Evolutionary conservation across 1,140 invertebrate species (phyloP), one percentile per base, ranked within the genome.

Genomic region (Magallana ariakensis): DNA sequence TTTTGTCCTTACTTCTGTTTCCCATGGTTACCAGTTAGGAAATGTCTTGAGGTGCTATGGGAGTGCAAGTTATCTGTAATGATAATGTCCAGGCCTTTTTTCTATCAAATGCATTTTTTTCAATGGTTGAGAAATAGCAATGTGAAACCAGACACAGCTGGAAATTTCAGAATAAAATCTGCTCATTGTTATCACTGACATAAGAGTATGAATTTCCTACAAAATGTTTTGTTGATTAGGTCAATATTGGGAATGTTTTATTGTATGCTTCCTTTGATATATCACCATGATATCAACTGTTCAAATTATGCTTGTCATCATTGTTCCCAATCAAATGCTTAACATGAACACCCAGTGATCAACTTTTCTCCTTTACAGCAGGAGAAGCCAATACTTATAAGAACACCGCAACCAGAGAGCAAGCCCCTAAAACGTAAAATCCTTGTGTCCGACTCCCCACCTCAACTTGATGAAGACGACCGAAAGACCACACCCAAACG

Each of bases 391-490:
- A 66, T 89, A 82, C 70, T 90, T 90, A 90, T 93, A 85, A 92
- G 91, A 91, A 89, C 91, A 55, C 90, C 91, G 80, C 91, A 92
- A 84, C 83, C 89, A 84, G 93, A 94, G 83, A 88, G 90, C 26
- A 94, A 92, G 86, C 75, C 88, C 33, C 87, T 92, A 87, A 94
- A 94, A 89, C 90, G 93, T 83, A 94, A 94, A 89, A 84, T 93
- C 53, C 60, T 91, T 10, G 89, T 89, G 55, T 87, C 93, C 80
- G 89, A 89, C 5, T 92, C 92, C 26, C 90, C 90, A 11, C 70
- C 90, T 75, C 81, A 75, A 58, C 87, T 89, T 70, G 92, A 93
- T 83, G 93, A 94, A 83, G 93, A 93, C 87, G 93, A 93, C 57
- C 92, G 91, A 80, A 92, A 91, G 87, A 87, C 90, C n/a, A 92